Evolutionary conservation across 2,113 vertebrate species (phyloP).

Genomic region (Asarcornis scutulata): DNA sequence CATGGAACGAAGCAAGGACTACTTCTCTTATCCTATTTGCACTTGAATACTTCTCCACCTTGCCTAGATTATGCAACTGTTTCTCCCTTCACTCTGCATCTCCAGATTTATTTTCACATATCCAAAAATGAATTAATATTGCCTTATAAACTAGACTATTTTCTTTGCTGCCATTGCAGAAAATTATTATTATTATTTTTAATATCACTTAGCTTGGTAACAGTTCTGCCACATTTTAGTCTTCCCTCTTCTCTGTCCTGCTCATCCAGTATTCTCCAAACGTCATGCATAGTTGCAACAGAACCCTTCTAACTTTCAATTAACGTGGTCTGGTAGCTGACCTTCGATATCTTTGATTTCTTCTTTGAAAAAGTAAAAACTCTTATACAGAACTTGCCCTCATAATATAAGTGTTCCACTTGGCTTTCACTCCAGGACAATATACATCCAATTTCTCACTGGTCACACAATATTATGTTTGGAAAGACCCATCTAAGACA

Average conservation of each 20-base stretch:
- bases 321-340: background rate
- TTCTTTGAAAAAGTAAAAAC: background rate
- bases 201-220: background rate
- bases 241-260: background rate
- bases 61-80: accelerated
- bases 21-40: background rate
- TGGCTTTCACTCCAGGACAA: background rate
- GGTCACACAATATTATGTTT: background rate
- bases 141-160: background rate
- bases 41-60: background rate
- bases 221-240: background rate
- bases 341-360: background rate
- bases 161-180: background rate
- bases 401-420: accelerated
- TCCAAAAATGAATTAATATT: accelerated
- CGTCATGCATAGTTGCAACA: background rate
- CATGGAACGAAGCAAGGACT: background rate
- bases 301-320: background rate
- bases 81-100: background rate
- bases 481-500: background rate
- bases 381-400: background rate
- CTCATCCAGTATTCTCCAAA: background rate
- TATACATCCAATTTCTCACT: background rate
- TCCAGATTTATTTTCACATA: background rate
- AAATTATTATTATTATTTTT: too few species aligned